Conservation (phyloP, 2,888 invertebrate species). For the Tinea trinotella region DNA sequence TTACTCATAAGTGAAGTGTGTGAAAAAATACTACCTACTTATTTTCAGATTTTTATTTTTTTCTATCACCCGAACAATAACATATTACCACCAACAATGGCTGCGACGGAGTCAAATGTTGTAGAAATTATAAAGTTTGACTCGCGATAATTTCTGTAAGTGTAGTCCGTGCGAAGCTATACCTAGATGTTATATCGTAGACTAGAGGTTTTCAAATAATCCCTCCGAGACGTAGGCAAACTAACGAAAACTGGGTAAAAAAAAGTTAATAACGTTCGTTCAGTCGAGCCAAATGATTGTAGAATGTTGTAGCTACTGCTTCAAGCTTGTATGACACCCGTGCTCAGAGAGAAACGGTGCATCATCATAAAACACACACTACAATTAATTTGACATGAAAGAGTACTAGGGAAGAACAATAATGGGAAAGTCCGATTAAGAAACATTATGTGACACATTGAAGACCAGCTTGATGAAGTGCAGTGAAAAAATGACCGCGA, state of each 20-base stretch:
- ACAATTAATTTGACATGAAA: background rate
- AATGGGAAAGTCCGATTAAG: slow-evolving; percentile 8
- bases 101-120: background rate
- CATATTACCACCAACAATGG: slow-evolving; percentile 41
- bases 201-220: slow-evolving; percentile 35
- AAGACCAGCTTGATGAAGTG: too few relatives aligned
- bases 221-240: background rate
- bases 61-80: slow-evolving; percentile 65
- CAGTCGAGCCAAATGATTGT: background rate
- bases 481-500: slow-evolving; percentile 23
- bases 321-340: background rate
- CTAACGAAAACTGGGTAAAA: background rate
- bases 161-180: slow-evolving; percentile 42
- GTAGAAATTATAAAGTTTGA: background rate
- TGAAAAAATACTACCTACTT: slow-evolving; percentile 70
- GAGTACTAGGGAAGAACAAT: background rate
- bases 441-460: too few relatives aligned
- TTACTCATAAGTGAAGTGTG: slow-evolving; percentile 58
- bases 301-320: background rate
- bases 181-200: slow-evolving; percentile 64
- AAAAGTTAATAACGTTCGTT: background rate
- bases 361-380: too few relatives aligned
- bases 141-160: slow-evolving; percentile 37
- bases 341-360: background rate
- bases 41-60: slow-evolving; percentile 72